Conservation (phyloP, 2,113 vertebrate species). For the Phodopus roborovskii region DNA sequence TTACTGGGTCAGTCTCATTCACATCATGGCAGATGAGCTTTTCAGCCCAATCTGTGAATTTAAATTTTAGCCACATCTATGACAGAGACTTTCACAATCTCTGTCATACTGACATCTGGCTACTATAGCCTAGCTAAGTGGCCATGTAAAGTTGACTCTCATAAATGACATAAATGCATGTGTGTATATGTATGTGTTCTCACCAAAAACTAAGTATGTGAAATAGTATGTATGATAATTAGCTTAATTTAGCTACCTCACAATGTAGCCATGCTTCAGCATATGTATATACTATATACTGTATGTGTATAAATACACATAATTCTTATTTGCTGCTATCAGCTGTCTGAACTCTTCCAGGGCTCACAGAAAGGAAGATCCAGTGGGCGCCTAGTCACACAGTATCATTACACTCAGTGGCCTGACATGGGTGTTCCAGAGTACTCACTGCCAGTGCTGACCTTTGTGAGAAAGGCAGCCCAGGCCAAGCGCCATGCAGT, state of each 20-base stretch:
- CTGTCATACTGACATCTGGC: neutral
- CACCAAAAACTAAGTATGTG: neutral
- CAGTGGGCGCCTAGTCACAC: constrained; percentile 90
- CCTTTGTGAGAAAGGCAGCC: constrained; percentile 94
- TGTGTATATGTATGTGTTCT: neutral
- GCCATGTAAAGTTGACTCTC: neutral
- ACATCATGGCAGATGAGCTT: neutral
- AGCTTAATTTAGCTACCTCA: neutral
- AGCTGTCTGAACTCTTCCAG: constrained; percentile 82
- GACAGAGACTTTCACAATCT: neutral
- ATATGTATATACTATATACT: neutral
- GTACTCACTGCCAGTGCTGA: constrained; percentile 93
- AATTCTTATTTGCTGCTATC: neutral
- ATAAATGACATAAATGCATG: neutral
- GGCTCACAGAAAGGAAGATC: constrained; percentile 92
- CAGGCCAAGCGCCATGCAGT: constrained; percentile 85
- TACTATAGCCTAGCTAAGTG: neutral
- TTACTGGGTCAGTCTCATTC: neutral
- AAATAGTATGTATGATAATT: neutral
- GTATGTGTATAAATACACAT: neutral
- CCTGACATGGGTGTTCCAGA: constrained; percentile 98
- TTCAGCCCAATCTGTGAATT: neutral
- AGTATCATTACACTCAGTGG: constrained; percentile 99
- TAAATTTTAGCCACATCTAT: neutral
- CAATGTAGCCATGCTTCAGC: neutral